These are phyloP conservation scores for Chelidonichthys spinosus DNA, from an alignment of 2,797 vertebrate genomes.

Conservation along the genomic window DNA sequence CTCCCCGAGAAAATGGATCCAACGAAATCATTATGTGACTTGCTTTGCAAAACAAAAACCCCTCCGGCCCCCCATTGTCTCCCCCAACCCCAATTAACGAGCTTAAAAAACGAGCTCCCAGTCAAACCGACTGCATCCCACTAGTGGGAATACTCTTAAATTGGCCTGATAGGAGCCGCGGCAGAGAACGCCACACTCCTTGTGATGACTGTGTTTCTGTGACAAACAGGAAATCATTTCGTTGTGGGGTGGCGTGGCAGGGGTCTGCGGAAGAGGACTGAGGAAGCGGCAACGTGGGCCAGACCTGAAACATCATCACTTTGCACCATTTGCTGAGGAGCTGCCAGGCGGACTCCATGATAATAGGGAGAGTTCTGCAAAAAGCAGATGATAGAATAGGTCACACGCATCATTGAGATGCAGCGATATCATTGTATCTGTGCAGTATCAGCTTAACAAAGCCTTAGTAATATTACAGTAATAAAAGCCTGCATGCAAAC, in stretches of 20 bases:
- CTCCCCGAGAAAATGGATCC: constrained; percentile 26
- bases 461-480: constrained; percentile 1
- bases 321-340: constrained; percentile 75
- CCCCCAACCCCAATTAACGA: constrained; percentile 45
- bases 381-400: constrained; percentile 40
- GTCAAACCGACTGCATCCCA: constrained; percentile 55
- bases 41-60: constrained; percentile 46
- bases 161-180: constrained; percentile 56
- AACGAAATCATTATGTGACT: constrained; percentile 26
- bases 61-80: constrained; percentile 3
- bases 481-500: constrained; percentile 4
- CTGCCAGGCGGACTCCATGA: constrained; percentile 63
- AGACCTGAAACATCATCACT: constrained; percentile 65
- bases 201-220: constrained; percentile 74
- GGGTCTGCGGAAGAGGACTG: constrained; percentile 67
- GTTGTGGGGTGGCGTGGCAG: constrained; percentile 67
- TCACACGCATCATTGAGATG: constrained; percentile 27
- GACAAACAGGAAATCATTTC: constrained; percentile 81
- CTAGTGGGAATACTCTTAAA: constrained; percentile 58
- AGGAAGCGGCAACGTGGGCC: constrained; percentile 64
- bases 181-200: constrained; percentile 52
- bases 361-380: constrained; percentile 52
- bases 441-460: constrained; percentile 16
- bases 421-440: neutral
- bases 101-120: constrained; percentile 46